phyloP scores from a whole-genome alignment of 2,797 vertebrate species.

The Chelon labrosus region DNA sequence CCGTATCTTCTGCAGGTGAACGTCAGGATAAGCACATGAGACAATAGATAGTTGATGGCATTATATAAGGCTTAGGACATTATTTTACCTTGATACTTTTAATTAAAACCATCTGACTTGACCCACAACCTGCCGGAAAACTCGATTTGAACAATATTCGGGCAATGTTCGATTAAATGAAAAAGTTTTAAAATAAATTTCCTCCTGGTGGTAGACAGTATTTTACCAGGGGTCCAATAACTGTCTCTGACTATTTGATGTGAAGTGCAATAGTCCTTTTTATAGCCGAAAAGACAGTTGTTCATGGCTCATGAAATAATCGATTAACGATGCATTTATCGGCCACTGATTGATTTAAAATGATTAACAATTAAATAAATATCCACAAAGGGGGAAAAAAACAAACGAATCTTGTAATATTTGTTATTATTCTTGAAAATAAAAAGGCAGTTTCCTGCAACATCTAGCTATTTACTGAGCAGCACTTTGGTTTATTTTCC shows the following conservation, averaged over 20 bases:
- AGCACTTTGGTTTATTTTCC: not conserved
- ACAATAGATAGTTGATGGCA: not conserved
- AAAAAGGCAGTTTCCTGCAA: not conserved
- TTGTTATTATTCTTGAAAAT: not conserved
- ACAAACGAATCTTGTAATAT: rapidly evolving
- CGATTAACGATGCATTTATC: not conserved
- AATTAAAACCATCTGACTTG: too few relatives aligned
- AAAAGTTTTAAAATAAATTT: too few relatives aligned
- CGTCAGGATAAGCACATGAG: not conserved
- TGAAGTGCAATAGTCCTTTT: too few relatives aligned
- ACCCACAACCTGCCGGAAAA: too few relatives aligned
- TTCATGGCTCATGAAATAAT: not conserved
- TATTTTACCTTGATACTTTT: not conserved
- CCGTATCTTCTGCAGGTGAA: slow-evolving; percentile 89
- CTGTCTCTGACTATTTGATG: too few relatives aligned
- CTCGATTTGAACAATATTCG: too few relatives aligned
- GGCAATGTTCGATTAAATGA: too few relatives aligned
- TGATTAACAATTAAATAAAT: not conserved
- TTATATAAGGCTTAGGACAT: not conserved
- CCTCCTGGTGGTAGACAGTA: too few relatives aligned
- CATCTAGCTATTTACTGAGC: too few relatives aligned
- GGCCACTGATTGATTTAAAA: too few relatives aligned
- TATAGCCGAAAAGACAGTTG: too few relatives aligned
- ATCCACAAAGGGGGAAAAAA: not conserved
- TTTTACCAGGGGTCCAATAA: too few relatives aligned